Evolutionary conservation across 2,888 invertebrate genomes (phyloP).

Genomic region (Julus scanicus): DNA sequence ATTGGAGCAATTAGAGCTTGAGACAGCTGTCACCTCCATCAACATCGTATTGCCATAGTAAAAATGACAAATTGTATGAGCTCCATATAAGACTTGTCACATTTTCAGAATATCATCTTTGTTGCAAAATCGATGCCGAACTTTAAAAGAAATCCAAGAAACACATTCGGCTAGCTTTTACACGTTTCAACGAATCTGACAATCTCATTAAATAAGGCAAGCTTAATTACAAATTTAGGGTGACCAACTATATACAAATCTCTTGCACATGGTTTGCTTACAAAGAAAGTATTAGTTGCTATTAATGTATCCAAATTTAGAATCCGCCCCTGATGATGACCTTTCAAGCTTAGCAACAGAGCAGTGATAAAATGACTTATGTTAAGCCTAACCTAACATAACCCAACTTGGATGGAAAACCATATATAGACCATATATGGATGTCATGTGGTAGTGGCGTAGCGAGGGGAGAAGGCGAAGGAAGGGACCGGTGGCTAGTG

Average conservation of each 20-base stretch:
- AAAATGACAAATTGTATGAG: background rate
- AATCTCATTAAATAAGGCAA: background rate
- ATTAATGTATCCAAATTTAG: too few relatives aligned
- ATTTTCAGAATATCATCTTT: background rate
- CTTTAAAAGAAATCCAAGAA: background rate
- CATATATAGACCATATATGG: too few relatives aligned
- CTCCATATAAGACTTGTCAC: background rate
- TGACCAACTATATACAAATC: background rate
- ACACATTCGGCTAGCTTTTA: background rate
- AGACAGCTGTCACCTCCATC: constrained; percentile 13
- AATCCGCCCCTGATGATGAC: too few relatives aligned
- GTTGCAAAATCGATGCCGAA: background rate
- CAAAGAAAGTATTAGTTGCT: background rate
- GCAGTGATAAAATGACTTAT: too few relatives aligned
- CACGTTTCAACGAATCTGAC: background rate
- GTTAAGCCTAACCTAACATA: too few relatives aligned
- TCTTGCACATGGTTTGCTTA: background rate
- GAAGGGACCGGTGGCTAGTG: too few relatives aligned
- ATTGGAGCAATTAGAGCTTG: background rate
- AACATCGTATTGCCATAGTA: background rate
- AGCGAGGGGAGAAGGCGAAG: too few relatives aligned
- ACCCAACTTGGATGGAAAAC: too few relatives aligned
- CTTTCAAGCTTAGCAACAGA: too few relatives aligned
- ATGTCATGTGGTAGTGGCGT: too few relatives aligned
- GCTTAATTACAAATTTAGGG: background rate